Evolutionary conservation across 2,113 vertebrate genomes (phyloP).

Genomic region (Sigmodon hispidus): DNA sequence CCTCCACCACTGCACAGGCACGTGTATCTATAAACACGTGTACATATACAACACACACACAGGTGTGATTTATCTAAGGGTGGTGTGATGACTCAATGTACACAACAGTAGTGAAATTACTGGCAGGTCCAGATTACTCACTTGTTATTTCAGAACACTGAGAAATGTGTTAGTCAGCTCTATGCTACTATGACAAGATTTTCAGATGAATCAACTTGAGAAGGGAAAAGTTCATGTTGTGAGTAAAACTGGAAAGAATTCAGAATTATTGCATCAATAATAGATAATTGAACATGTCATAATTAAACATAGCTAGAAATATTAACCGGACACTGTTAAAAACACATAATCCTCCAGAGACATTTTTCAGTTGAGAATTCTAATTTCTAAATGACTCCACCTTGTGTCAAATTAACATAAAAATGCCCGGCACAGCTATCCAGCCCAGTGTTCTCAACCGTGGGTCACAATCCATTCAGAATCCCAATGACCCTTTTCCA

Average conservation of each 20-base stretch:
- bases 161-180: background rate
- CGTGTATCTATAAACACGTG: background rate
- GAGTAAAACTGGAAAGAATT: background rate
- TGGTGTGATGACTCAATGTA: background rate
- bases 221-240: background rate
- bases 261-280: background rate
- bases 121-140: background rate
- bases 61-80: background rate
- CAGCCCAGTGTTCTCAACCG: background rate
- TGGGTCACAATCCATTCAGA: background rate
- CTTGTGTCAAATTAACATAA: background rate
- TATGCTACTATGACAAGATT: background rate
- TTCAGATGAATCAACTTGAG: background rate
- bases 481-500: background rate
- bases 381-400: background rate
- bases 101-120: background rate
- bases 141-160: background rate
- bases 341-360: background rate
- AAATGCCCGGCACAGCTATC: background rate
- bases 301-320: background rate
- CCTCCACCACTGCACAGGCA: background rate
- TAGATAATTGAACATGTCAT: background rate
- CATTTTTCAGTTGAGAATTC: background rate
- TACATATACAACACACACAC: background rate
- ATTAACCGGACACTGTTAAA: slow-evolving; percentile 1